Conservation (phyloP, 2,888 invertebrate species). For the Xanthorhoe designata region DNA sequence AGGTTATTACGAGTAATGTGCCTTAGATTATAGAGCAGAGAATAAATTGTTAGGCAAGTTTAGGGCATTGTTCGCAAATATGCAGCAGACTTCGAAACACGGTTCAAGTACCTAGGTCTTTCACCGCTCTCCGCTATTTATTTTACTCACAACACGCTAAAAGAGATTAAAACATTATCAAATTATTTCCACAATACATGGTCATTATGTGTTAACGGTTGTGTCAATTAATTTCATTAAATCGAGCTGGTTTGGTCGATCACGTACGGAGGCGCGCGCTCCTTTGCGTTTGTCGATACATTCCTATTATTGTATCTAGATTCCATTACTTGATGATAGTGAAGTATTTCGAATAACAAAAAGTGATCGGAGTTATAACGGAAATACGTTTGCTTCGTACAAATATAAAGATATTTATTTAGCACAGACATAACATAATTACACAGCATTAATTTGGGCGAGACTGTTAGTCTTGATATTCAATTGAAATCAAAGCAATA, state of each 20-base stretch:
- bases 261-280: slow-evolving; percentile 64
- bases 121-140: slow-evolving; percentile 48
- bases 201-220: slow-evolving; percentile 80
- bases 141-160: slow-evolving; percentile 61
- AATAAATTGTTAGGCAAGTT: slow-evolving; percentile 71
- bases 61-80: slow-evolving; percentile 65
- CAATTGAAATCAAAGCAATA: neutral
- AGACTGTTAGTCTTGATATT: neutral
- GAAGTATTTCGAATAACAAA: slow-evolving; percentile 31
- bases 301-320: slow-evolving; percentile 43
- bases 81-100: slow-evolving; percentile 48
- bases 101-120: slow-evolving; percentile 26
- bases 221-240: slow-evolving; percentile 80
- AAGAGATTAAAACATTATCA: slow-evolving; percentile 71
- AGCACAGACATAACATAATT: slow-evolving; percentile 5
- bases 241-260: slow-evolving; percentile 73
- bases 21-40: slow-evolving; percentile 71
- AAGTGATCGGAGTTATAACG: slow-evolving; percentile 43
- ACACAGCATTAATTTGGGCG: neutral
- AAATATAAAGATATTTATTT: slow-evolving; percentile 5
- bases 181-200: slow-evolving; percentile 80
- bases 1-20: slow-evolving; percentile 68
- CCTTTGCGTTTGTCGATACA: slow-evolving; percentile 57
- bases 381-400: slow-evolving; percentile 50
- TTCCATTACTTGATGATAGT: slow-evolving; percentile 39